Percentiles rank a stretch among this genome's conserved stretches.
These are phyloP conservation scores for Drosophila yooni DNA, from an alignment of 2,888 invertebrate species.

Conservation along the genomic window DNA sequence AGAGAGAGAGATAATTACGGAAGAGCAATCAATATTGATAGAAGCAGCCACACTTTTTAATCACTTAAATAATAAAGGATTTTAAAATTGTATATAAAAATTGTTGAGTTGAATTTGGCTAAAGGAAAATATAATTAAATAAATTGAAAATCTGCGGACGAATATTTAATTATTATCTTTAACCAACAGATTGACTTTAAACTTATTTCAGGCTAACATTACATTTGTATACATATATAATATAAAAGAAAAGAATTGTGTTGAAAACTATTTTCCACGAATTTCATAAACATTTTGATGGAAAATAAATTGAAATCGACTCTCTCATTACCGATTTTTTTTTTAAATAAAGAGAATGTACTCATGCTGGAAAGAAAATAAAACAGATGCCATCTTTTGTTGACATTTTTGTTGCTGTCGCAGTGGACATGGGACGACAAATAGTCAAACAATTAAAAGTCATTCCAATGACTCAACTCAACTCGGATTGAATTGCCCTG, in stretches of 20 bases:
- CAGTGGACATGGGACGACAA: slow-evolving; percentile 52
- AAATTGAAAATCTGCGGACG: not conserved
- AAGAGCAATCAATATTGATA: not conserved
- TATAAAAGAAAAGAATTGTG: not conserved
- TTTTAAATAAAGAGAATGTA: not conserved
- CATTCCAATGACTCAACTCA: slow-evolving; percentile 20
- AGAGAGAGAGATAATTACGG: not conserved
- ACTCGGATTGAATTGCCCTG: slow-evolving; percentile 14
- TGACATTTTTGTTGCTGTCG: slow-evolving; percentile 18
- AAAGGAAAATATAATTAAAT: not conserved
- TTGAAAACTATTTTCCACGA: not conserved
- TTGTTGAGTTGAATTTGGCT: not conserved
- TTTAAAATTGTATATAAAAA: not conserved
- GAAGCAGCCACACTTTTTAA: not conserved
- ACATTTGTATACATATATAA: not conserved
- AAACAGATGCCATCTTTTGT: slow-evolving; percentile 32
- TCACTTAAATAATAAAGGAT: not conserved
- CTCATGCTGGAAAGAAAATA: not conserved
- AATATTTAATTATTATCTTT: not conserved
- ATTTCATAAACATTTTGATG: not conserved
- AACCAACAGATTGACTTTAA: not conserved
- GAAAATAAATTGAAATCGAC: not conserved
- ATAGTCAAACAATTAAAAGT: slow-evolving; percentile 71
- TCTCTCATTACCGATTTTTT: not conserved
- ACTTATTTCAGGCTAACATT: too few species aligned